Evolutionary conservation across 2,113 vertebrate genomes (phyloP).

Genomic region (Engraulis encrasicolus): DNA sequence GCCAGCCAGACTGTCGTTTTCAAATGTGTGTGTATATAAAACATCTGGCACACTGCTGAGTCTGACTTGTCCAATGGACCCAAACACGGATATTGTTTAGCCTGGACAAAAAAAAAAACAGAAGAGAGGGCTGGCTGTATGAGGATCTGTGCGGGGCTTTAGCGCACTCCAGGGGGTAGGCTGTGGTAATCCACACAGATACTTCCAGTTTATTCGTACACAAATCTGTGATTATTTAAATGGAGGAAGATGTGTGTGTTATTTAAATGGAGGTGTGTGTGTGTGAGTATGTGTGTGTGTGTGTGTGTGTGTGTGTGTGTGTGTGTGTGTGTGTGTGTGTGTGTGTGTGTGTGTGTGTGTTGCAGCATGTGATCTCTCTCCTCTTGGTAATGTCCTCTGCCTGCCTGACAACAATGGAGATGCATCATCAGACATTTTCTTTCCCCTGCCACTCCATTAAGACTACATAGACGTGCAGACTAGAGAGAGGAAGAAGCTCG

Average conservation of each 20-base stretch:
- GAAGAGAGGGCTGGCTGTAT: not conserved
- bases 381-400: not conserved
- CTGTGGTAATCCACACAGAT: not conserved
- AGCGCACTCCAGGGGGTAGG: not conserved
- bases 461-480: no score
- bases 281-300: no score
- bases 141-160: not conserved
- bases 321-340: no score
- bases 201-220: not conserved
- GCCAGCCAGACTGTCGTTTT: not conserved
- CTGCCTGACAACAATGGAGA: not conserved
- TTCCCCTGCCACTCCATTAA: not conserved
- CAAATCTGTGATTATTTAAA: not conserved
- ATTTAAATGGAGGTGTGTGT: not conserved
- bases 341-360: not conserved
- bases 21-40: conserved; percentile 29
- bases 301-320: not conserved
- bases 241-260: not conserved
- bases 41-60: conserved; percentile 20
- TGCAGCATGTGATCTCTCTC: not conserved
- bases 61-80: not conserved
- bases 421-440: not conserved
- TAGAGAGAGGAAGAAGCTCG: not conserved
- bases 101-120: not conserved
- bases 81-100: not conserved